phyloP scores from a whole-genome alignment of 2,113 vertebrate species.

The Erythrocebus patas region DNA sequence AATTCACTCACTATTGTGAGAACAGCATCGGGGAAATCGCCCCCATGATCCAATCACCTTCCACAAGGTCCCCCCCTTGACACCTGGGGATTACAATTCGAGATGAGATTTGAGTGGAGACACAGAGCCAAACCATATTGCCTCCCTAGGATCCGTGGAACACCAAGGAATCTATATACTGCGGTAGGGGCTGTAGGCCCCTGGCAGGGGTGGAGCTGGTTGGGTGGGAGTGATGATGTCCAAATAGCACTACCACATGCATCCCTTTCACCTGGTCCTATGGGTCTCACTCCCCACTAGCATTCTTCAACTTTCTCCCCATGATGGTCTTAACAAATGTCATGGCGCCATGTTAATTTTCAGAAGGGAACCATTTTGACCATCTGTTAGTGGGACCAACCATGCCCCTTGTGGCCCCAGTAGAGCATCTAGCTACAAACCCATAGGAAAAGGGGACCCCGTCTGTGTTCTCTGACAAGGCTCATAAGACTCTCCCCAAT shows the following conservation, averaged over 20 bases:
- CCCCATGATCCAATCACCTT: too few species aligned
- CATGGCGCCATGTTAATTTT: rapidly evolving
- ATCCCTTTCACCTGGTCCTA: background rate
- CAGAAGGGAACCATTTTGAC: background rate
- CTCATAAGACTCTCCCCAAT: background rate
- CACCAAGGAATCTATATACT: rapidly evolving
- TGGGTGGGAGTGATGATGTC: rapidly evolving
- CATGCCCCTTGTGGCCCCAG: rapidly evolving
- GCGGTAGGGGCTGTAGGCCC: background rate
- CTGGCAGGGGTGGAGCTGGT: background rate
- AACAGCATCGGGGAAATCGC: too few species aligned
- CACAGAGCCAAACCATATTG: too few species aligned
- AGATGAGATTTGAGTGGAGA: too few species aligned
- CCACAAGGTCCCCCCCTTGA: too few species aligned
- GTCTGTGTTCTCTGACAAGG: background rate
- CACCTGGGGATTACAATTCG: too few species aligned
- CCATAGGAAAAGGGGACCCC: background rate
- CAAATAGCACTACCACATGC: rapidly evolving
- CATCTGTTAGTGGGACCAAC: background rate
- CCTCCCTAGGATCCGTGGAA: background rate
- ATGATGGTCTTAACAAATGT: background rate
- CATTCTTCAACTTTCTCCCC: too few species aligned
- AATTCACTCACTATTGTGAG: too few species aligned
- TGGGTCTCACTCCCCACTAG: rapidly evolving
- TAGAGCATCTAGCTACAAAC: background rate